Evolutionary conservation across 2,888 invertebrate genomes (phyloP).

Genomic region (Chrysolina oricalcia): DNA sequence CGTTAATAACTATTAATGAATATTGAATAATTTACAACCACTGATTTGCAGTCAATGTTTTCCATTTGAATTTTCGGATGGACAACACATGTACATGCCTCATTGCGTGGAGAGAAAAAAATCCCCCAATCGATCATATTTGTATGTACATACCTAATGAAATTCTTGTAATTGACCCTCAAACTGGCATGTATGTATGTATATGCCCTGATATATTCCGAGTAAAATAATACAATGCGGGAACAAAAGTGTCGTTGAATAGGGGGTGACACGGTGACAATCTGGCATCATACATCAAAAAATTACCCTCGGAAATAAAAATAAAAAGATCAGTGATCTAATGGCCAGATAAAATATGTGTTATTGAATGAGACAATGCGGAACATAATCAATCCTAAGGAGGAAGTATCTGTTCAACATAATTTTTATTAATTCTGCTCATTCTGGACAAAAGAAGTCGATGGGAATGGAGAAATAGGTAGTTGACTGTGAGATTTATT

Average conservation of each 20-base stretch:
- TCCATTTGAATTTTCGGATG: neutral
- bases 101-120: neutral
- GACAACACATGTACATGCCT: neutral
- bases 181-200: neutral
- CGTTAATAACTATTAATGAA: too few species aligned
- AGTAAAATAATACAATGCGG: conserved; percentile 33
- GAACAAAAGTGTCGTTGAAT: conserved; percentile 33
- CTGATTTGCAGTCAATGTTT: too few species aligned
- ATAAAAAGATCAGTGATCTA: conserved; percentile 28
- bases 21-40: too few species aligned
- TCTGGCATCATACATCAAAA: conserved; percentile 32
- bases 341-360: conserved; percentile 31
- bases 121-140: neutral
- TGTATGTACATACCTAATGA: conserved; percentile 27
- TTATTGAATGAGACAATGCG: conserved; percentile 38
- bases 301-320: conserved; percentile 31
- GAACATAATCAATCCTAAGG: conserved; percentile 60
- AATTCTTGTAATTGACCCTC: conserved; percentile 30
- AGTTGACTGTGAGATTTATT: conserved; percentile 26
- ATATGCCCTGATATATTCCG: conserved; percentile 27
- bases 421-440: conserved; percentile 49
- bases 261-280: conserved; percentile 34
- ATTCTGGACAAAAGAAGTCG: conserved; percentile 27
- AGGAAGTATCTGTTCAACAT: conserved; percentile 63
- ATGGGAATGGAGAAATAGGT: conserved; percentile 27